Evolutionary conservation across 2,888 invertebrate species (phyloP).

Genomic region (Coronaproctus castanopsis): DNA sequence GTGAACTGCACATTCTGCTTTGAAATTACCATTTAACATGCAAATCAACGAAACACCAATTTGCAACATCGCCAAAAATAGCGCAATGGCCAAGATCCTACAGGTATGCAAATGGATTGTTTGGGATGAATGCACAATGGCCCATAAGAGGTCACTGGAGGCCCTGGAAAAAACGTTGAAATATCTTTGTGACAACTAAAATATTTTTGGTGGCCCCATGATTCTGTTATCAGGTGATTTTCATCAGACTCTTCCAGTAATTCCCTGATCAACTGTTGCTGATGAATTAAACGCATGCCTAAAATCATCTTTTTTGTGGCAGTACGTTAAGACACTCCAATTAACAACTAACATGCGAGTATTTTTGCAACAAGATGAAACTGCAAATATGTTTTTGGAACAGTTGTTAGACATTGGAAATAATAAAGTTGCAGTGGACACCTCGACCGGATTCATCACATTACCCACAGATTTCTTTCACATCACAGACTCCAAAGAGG

Average conservation of each 20-base stretch:
- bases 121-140: constrained; percentile 26
- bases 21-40: constrained; percentile 22
- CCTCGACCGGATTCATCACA: constrained; percentile 20
- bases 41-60: constrained; percentile 15
- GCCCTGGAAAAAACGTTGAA: constrained; percentile 21
- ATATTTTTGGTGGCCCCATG: constrained; percentile 17
- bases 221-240: no score
- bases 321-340: constrained; percentile 10
- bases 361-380: neutral
- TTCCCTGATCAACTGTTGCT: constrained; percentile 3
- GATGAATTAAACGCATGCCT: constrained; percentile 7
- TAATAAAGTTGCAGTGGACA: constrained; percentile 18
- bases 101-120: constrained; percentile 19
- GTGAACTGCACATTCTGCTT: no score
- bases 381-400: neutral
- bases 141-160: constrained; percentile 24
- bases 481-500: constrained; percentile 19
- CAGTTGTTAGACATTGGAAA: neutral
- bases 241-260: no score
- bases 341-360: constrained; percentile 1
- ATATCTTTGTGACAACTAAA: constrained; percentile 17
- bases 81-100: constrained; percentile 22
- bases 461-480: constrained; percentile 24
- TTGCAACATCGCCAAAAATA: constrained; percentile 23
- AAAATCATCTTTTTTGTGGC: neutral